phyloP scores from a whole-genome alignment of 2,797 vertebrate species.

The Macropus fuliginosus region DNA sequence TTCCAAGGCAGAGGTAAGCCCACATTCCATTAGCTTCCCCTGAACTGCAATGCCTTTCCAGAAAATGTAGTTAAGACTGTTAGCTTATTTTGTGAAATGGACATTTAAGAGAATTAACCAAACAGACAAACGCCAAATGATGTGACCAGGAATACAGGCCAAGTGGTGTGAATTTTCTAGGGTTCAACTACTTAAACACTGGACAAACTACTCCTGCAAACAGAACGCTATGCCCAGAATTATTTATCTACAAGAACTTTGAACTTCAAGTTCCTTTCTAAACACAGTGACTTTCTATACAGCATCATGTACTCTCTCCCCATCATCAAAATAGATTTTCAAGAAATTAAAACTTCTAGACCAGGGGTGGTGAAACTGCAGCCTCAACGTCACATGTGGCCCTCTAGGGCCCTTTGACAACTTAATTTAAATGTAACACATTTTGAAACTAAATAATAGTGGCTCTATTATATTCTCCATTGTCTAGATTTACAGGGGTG shows the following conservation, averaged over 20 bases:
- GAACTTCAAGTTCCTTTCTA: neutral
- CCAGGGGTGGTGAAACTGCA: too few species aligned
- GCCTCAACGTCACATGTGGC: too few species aligned
- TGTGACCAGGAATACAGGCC: neutral
- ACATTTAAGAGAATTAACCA: conserved; percentile 22
- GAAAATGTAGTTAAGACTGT: neutral
- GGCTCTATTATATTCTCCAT: too few species aligned
- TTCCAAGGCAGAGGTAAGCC: neutral
- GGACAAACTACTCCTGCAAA: neutral
- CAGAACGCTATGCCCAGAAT: neutral
- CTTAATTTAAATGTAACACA: too few species aligned
- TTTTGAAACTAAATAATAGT: too few species aligned
- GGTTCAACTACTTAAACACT: neutral
- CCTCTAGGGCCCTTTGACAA: too few species aligned
- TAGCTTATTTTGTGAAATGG: conserved; percentile 25
- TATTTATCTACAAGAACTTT: conserved; percentile 28
- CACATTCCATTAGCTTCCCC: neutral
- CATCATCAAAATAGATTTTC: conserved; percentile 1
- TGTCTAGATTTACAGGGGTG: too few species aligned
- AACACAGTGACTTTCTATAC: conserved; percentile 6
- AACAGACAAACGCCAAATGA: neutral
- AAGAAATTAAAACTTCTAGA: conserved; percentile 11
- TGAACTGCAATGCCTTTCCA: neutral
- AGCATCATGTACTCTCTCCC: neutral
- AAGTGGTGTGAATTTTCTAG: neutral